phyloP scores from a whole-genome alignment of 2,888 invertebrate genomes.

The Pammene fasciana region DNA sequence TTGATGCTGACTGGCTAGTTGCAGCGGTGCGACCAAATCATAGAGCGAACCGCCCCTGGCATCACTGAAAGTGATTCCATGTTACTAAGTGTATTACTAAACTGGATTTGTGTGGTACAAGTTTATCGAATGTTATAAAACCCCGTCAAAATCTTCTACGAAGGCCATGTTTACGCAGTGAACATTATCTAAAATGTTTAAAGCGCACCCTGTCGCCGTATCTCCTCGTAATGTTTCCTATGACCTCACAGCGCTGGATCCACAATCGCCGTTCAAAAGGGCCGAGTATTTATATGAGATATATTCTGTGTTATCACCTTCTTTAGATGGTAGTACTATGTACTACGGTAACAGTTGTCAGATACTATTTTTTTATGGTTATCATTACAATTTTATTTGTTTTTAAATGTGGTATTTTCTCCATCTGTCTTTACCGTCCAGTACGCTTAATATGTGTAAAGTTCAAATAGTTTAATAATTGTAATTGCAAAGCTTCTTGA shows the following conservation, averaged over 20 bases:
- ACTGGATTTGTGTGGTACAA: too few species aligned
- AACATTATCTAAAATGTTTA: constrained; percentile 21
- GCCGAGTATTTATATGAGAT: not conserved
- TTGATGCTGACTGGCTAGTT: too few species aligned
- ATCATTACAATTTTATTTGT: too few species aligned
- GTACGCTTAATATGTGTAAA: too few species aligned
- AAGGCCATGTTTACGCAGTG: not conserved
- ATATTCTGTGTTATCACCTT: not conserved
- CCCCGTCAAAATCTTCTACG: not conserved
- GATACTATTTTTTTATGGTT: not conserved
- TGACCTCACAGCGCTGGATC: constrained; percentile 8
- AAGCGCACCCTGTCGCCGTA: constrained; percentile 12
- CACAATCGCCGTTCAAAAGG: not conserved
- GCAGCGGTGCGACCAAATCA: too few species aligned
- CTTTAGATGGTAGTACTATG: not conserved
- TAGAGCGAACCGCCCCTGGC: too few species aligned
- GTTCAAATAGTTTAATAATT: too few species aligned
- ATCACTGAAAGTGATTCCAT: too few species aligned
- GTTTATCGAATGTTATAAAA: not conserved
- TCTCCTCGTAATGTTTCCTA: constrained; percentile 33
- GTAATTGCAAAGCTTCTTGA: too few species aligned
- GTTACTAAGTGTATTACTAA: too few species aligned
- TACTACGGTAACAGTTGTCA: not conserved
- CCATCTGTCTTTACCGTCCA: too few species aligned
- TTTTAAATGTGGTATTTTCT: too few species aligned